These are phyloP conservation scores for Gymnorhina tibicen DNA, from an alignment of 2,113 vertebrate species.

Conservation along the genomic window DNA sequence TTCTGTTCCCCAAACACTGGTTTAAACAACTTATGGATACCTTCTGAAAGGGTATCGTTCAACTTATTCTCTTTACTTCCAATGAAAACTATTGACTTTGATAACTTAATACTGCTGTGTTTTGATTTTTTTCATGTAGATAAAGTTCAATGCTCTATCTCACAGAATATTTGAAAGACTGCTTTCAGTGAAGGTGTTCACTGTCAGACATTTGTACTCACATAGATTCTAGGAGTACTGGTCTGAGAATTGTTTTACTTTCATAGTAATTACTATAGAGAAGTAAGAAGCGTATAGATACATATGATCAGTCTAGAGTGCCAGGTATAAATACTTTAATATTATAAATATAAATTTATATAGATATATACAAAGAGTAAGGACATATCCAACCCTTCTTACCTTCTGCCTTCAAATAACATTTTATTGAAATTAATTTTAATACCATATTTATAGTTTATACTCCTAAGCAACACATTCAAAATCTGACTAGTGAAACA, in stretches of 20 bases:
- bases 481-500: background rate
- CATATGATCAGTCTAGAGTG: background rate
- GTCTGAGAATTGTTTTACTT: background rate
- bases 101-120: background rate
- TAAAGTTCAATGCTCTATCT: background rate
- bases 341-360: background rate
- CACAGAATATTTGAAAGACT: background rate
- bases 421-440: background rate
- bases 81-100: background rate
- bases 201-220: background rate
- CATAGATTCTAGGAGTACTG: background rate
- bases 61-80: background rate
- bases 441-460: background rate
- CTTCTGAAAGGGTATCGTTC: background rate
- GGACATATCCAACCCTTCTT: background rate
- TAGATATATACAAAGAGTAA: background rate
- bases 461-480: background rate
- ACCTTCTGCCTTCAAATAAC: background rate
- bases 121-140: background rate
- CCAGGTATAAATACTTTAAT: background rate
- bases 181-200: background rate
- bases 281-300: too few species aligned
- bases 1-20: background rate
- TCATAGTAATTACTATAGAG: background rate
- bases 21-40: background rate